Evolutionary conservation across 2,888 invertebrate species (phyloP).

Genomic region (Mesoligia furuncula): DNA sequence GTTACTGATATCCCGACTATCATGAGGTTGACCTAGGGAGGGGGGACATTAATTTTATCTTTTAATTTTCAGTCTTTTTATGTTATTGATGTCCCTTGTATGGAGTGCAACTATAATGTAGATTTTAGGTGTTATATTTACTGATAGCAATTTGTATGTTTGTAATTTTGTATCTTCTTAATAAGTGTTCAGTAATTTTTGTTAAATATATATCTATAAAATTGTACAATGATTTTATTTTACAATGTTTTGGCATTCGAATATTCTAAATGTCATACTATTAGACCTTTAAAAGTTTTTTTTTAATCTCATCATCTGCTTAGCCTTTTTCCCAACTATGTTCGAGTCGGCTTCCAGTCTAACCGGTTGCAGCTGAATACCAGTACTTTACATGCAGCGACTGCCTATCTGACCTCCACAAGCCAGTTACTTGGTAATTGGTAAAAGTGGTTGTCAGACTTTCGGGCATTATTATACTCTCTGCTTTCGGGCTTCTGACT

Average conservation of each 20-base stretch:
- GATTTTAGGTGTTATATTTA: neutral
- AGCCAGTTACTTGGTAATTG: no score
- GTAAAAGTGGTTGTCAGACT: no score
- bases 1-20: constrained; percentile 38
- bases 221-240: constrained; percentile 10
- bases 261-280: neutral
- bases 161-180: constrained; percentile 30
- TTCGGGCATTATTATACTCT: no score
- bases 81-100: constrained; percentile 5
- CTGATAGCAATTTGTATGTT: constrained; percentile 21
- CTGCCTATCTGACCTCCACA: no score
- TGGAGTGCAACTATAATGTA: constrained; percentile 6
- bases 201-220: neutral
- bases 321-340: no score
- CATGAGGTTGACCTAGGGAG: constrained; percentile 1
- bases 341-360: no score
- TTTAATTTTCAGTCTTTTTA: constrained; percentile 12
- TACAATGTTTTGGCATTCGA: neutral
- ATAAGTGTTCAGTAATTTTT: constrained; percentile 4
- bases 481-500: no score
- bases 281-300: no score
- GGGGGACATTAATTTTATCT: constrained; percentile 2
- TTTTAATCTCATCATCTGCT: no score
- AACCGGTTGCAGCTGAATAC: no score
- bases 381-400: no score